Conservation (phyloP, 2,888 invertebrate genomes). For the Heliconius erato region DNA sequence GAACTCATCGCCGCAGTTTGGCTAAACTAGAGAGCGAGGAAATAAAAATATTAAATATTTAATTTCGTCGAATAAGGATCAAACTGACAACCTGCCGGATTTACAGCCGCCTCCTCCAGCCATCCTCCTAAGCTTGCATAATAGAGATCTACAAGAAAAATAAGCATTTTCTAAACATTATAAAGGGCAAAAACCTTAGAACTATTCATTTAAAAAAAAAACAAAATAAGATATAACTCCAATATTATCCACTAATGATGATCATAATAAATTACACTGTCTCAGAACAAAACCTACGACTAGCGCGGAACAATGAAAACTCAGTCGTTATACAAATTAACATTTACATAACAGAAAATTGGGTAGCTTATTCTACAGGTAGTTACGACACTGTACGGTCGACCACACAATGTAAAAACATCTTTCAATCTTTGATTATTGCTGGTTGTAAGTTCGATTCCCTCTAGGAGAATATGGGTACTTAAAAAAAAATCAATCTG, state of each 20-base stretch:
- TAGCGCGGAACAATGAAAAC: neutral
- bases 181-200: neutral
- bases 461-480: too few relatives aligned
- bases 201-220: neutral
- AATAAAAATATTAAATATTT: too few relatives aligned
- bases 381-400: slow-evolving; percentile 31
- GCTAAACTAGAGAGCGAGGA: too few relatives aligned
- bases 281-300: neutral
- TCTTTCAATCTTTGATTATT: neutral
- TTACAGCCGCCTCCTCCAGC: too few relatives aligned
- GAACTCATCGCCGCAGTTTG: too few relatives aligned
- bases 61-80: too few relatives aligned
- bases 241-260: neutral
- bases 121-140: too few relatives aligned
- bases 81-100: too few relatives aligned
- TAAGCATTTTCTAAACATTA: neutral
- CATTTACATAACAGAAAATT: slow-evolving; percentile 42
- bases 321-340: slow-evolving; percentile 17
- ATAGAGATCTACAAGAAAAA: neutral
- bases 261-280: neutral
- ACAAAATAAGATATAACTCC: too few relatives aligned
- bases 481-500: too few relatives aligned
- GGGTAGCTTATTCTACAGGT: neutral
- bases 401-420: neutral
- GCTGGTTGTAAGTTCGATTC: neutral